Evolutionary conservation across 1,140 invertebrate species (phyloP).

Genomic region (Olivierus martensii): DNA sequence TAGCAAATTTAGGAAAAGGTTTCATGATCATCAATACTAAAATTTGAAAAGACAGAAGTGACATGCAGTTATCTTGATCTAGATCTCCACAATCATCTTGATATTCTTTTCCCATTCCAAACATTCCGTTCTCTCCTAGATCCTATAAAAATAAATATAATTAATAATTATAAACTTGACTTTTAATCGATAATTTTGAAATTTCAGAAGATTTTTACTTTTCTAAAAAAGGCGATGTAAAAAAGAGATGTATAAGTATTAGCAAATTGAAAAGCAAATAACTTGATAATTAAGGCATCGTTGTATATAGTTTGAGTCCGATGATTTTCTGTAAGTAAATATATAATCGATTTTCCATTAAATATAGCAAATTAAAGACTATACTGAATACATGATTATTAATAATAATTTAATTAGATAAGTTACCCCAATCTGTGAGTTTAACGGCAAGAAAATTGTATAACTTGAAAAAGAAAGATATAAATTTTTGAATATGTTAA

Average conservation of each 20-base stretch:
- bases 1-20: conserved; percentile 31
- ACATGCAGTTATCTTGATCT: conserved; percentile 30
- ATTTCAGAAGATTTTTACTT: no score
- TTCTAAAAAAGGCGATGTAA: conserved; percentile 35
- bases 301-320: conserved; percentile 31
- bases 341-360: background rate
- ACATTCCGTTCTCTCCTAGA: conserved; percentile 20
- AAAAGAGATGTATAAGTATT: conserved; percentile 35
- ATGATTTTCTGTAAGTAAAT: conserved; percentile 30
- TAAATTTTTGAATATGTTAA: background rate
- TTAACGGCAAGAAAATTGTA: conserved; percentile 29
- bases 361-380: background rate
- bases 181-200: no score
- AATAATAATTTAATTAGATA: background rate
- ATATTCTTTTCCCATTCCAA: conserved; percentile 28
- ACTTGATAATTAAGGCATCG: conserved; percentile 33
- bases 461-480: conserved; percentile 22
- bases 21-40: conserved; percentile 31
- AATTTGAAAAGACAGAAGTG: conserved; percentile 33
- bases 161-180: background rate
- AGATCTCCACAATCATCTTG: conserved; percentile 27
- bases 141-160: conserved; percentile 8
- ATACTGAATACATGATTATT: background rate
- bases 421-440: conserved; percentile 34
- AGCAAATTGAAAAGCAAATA: conserved; percentile 36